These are phyloP conservation scores for Salarias fasciatus DNA, from an alignment of 2,797 vertebrate genomes.

Conservation along the genomic window DNA sequence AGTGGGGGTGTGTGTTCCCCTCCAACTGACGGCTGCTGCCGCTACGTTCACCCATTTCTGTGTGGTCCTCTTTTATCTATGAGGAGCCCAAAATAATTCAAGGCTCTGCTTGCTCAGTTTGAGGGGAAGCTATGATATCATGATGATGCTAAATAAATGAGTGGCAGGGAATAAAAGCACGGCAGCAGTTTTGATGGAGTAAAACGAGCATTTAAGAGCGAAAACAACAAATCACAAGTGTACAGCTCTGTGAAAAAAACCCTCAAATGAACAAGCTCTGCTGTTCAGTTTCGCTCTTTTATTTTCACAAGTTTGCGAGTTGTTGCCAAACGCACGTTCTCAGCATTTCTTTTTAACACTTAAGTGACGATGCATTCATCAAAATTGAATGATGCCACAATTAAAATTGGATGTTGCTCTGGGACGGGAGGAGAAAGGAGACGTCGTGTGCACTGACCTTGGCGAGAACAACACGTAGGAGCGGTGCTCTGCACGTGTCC, in stretches of 20 bases:
- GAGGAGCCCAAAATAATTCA: constrained; percentile 18
- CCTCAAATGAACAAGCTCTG: not conserved
- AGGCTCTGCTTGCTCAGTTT: constrained; percentile 31
- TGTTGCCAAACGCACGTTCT: not conserved
- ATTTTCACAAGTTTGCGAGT: no score
- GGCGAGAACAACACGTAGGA: constrained; percentile 46
- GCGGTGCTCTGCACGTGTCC: constrained; percentile 46
- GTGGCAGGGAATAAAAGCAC: constrained; percentile 14
- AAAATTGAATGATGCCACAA: constrained; percentile 61
- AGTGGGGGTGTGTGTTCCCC: constrained; percentile 29
- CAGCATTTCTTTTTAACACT: constrained; percentile 21
- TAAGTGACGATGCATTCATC: constrained; percentile 63
- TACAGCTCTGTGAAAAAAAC: no score
- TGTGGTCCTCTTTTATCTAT: constrained; percentile 30
- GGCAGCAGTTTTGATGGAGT: not conserved
- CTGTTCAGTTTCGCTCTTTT: constrained; percentile 3
- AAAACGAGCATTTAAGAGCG: constrained; percentile 1
- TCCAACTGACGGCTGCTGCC: constrained; percentile 24
- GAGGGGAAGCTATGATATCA: constrained; percentile 34
- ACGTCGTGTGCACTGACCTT: constrained; percentile 58
- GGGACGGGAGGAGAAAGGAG: constrained; percentile 20
- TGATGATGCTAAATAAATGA: constrained; percentile 16
- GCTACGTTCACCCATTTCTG: constrained; percentile 32
- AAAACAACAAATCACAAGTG: not conserved
- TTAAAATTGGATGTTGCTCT: constrained; percentile 63